Percentiles rank a stretch among this genome's conserved stretches.
These are phyloP conservation scores for Valencia hispanica DNA, from an alignment of 2,797 vertebrate species.

Conservation along the genomic window DNA sequence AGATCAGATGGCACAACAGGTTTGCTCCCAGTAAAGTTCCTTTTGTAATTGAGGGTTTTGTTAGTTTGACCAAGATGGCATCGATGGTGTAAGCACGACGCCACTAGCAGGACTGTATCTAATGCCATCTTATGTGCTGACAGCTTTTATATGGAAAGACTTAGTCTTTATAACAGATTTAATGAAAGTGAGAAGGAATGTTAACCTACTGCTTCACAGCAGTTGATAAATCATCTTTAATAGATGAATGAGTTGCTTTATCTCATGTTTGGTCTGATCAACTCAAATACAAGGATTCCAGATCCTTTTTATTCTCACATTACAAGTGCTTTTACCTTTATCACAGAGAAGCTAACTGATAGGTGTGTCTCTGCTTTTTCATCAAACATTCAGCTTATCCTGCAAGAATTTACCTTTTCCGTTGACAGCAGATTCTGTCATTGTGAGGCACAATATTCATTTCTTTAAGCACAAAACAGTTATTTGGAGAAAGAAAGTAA, in stretches of 20 bases:
- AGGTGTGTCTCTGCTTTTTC: too few relatives aligned
- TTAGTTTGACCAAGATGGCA: conserved; percentile 24
- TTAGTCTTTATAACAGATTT: neutral
- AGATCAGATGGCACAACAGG: conserved; percentile 48
- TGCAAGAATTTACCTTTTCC: neutral
- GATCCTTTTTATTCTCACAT: neutral
- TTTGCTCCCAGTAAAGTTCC: conserved; percentile 19
- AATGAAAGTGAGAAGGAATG: neutral
- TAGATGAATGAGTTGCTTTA: conserved; percentile 24
- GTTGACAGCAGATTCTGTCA: neutral
- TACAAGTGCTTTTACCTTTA: neutral
- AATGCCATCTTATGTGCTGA: neutral
- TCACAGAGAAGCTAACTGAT: neutral
- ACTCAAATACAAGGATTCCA: conserved; percentile 31
- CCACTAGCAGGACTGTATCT: neutral
- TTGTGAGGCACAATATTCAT: neutral
- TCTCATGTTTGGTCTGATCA: conserved; percentile 10
- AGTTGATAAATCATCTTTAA: conserved; percentile 12
- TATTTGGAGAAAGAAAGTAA: neutral
- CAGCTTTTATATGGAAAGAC: neutral
- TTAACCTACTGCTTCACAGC: conserved; percentile 1
- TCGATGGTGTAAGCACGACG: neutral
- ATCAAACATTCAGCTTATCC: neutral
- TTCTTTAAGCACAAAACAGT: neutral
- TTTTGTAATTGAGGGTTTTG: conserved; percentile 38